Evolutionary conservation across 2,797 vertebrate genomes (phyloP).

Genomic region (Malurus splendens): DNA sequence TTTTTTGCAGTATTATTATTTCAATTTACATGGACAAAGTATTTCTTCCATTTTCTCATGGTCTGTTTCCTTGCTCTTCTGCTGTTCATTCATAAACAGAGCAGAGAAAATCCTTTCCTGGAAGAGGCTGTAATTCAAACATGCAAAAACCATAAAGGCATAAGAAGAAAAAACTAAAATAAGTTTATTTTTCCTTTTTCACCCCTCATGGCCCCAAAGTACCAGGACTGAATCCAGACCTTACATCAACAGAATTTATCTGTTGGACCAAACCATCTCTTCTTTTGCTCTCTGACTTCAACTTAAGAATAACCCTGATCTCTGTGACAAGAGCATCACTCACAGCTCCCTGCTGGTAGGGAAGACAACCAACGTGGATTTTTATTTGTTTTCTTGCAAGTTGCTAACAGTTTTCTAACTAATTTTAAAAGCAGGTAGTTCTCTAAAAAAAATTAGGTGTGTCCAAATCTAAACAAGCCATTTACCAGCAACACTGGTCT

Average conservation of each 20-base stretch:
- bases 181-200: background rate
- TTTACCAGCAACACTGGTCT: background rate
- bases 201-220: background rate
- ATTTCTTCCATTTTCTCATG: background rate
- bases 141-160: background rate
- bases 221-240: background rate
- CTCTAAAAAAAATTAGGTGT: background rate
- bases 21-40: background rate
- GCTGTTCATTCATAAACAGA: background rate
- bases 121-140: background rate
- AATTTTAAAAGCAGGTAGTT: background rate
- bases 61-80: background rate
- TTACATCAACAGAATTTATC: background rate
- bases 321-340: background rate
- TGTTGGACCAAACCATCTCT: background rate
- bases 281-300: background rate
- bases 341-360: background rate
- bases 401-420: background rate
- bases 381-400: background rate
- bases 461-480: background rate
- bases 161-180: background rate
- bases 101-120: background rate
- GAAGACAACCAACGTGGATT: accelerated
- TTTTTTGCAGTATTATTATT: background rate
- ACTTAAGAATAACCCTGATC: background rate